Evolutionary conservation across 92 coral and sea anemone genomes (phyloP).

Genomic region (Heteractis magnifica): DNA sequence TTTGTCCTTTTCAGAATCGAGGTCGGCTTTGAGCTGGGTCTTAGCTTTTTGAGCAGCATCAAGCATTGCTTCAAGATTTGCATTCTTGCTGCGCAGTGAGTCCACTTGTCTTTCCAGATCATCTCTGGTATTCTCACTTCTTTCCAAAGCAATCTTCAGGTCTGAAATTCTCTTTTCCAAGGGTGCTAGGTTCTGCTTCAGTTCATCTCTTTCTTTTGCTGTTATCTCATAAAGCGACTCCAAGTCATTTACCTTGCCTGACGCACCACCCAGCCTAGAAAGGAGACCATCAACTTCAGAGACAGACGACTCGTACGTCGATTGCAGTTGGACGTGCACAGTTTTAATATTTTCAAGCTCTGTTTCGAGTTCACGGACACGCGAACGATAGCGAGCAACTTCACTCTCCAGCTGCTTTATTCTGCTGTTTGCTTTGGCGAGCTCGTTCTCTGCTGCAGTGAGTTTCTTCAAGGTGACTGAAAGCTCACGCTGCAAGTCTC

Average conservation of each 20-base stretch:
- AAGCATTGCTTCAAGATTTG: conserved; percentile 82
- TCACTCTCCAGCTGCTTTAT: conserved; percentile 85
- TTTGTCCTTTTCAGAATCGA: conserved; percentile 87
- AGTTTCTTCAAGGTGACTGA: conserved; percentile 71
- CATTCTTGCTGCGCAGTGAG: conserved; percentile 69
- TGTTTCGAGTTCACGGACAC: conserved; percentile 78
- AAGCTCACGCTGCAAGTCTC: conserved; percentile 83
- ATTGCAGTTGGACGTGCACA: conserved; percentile 67
- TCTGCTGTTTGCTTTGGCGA: conserved; percentile 63
- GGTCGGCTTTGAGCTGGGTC: conserved; percentile 74
- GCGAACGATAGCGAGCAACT: conserved; percentile 65
- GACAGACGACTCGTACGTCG: conserved; percentile 71
- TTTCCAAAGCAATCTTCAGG: conserved; percentile 76
- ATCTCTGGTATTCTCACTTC: conserved; percentile 84
- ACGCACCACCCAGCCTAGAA: conserved; percentile 69
- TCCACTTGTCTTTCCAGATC: conserved; percentile 84
- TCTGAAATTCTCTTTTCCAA: conserved; percentile 86
- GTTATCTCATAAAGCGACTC: conserved; percentile 91
- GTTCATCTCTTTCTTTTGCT: conserved; percentile 89
- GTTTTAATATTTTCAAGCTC: conserved; percentile 70
- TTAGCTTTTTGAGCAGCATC: conserved; percentile 79
- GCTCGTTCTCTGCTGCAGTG: conserved; percentile 68
- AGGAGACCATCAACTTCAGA: conserved; percentile 92
- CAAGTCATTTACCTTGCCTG: conserved; percentile 83
- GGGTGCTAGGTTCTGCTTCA: conserved; percentile 74